Percentiles rank a stretch among this genome's conserved stretches.
Evolutionary conservation across 1,140 invertebrate species (phyloP).

Genomic region (Homalodisca vitripennis): DNA sequence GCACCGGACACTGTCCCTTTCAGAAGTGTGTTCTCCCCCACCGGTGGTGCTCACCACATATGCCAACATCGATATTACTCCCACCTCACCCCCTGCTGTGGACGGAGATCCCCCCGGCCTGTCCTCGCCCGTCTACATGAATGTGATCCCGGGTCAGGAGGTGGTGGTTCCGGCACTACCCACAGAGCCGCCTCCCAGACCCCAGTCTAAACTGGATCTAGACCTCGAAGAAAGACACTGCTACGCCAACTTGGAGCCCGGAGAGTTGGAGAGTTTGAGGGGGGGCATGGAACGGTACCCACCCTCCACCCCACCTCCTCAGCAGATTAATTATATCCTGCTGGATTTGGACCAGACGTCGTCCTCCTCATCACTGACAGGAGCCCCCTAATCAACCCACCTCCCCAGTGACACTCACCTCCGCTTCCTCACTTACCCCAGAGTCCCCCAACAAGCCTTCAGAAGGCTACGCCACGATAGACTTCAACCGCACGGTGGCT

Average conservation of each 20-base stretch:
- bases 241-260: conserved; percentile 65
- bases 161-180: conserved; percentile 30
- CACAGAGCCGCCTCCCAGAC: conserved; percentile 9
- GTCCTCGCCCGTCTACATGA: conserved; percentile 55
- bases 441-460: conserved; percentile 55
- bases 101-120: not conserved
- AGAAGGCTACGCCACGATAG: conserved; percentile 88
- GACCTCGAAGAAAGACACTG: conserved; percentile 50
- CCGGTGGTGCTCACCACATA: conserved; percentile 13
- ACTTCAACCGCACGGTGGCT: conserved; percentile 89
- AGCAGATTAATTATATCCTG: conserved; percentile 69
- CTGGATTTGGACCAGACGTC: conserved; percentile 63
- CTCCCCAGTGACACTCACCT: conserved; percentile 11
- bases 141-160: conserved; percentile 55
- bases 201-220: not conserved
- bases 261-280: conserved; percentile 54
- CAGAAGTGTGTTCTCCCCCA: no score
- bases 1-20: conserved; percentile 49
- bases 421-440: conserved; percentile 28
- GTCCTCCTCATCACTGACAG: conserved; percentile 37
- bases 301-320: conserved; percentile 49
- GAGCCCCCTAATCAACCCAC: not conserved
- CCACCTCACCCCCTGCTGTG: conserved; percentile 8
- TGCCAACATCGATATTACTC: conserved; percentile 39
- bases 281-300: conserved; percentile 46